A percentile compares a stretch with the other conserved stretches of the same genome.
phyloP scores from a whole-genome alignment of 2,113 vertebrate species.

The Naja naja region DNA sequence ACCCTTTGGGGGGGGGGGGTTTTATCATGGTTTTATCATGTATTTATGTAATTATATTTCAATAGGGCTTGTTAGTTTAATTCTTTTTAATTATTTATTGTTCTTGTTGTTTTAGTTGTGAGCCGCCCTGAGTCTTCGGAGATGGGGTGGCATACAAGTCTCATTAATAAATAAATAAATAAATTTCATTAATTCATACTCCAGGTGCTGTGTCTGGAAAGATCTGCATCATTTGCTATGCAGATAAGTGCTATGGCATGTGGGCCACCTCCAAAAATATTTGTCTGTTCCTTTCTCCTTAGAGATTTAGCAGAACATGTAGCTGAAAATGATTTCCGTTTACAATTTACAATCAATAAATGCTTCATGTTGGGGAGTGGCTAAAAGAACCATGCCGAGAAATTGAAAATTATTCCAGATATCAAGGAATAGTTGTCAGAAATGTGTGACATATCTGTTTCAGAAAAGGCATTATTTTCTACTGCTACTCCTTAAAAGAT shows the following conservation, averaged over 20 bases:
- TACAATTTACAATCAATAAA: not conserved
- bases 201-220: not conserved
- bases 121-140: too few relatives aligned
- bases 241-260: not conserved
- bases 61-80: too few relatives aligned
- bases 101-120: too few relatives aligned
- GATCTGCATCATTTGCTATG: not conserved
- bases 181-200: not conserved
- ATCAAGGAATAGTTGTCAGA: not conserved
- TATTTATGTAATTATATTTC: too few relatives aligned
- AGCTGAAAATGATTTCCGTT: not conserved
- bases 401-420: not conserved
- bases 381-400: not conserved
- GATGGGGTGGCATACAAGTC: too few relatives aligned
- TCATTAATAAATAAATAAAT: too few relatives aligned
- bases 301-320: not conserved
- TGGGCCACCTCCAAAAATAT: not conserved
- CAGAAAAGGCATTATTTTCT: not conserved
- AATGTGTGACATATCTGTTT: not conserved
- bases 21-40: too few relatives aligned
- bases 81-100: too few relatives aligned
- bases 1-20: too few relatives aligned
- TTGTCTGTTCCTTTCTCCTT: not conserved
- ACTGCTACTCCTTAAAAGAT: not conserved
- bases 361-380: not conserved